Evolutionary conservation across 2,888 invertebrate genomes (phyloP).

Genomic region (Silvanus unidentatus): DNA sequence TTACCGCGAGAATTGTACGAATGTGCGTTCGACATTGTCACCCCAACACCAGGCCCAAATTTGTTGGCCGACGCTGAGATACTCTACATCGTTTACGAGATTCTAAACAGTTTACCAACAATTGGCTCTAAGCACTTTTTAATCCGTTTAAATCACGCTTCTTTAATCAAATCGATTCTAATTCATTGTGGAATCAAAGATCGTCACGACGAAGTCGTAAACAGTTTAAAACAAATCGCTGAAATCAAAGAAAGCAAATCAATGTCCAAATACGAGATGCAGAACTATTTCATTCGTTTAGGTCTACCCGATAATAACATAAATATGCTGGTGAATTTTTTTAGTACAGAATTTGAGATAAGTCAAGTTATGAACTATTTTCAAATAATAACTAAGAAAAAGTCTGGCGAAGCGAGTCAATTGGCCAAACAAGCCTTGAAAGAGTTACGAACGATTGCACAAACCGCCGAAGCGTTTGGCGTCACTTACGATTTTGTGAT

Average conservation of each 20-base stretch:
- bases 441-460: constrained; percentile 69
- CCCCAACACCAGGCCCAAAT: constrained; percentile 61
- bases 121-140: constrained; percentile 60
- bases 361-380: constrained; percentile 58
- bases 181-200: constrained; percentile 73
- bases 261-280: constrained; percentile 62
- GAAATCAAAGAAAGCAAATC: constrained; percentile 55
- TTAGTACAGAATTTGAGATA: constrained; percentile 61
- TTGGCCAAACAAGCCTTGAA: constrained; percentile 64
- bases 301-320: constrained; percentile 65
- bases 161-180: constrained; percentile 67
- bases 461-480: constrained; percentile 66
- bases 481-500: constrained; percentile 61
- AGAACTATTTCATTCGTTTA: constrained; percentile 60
- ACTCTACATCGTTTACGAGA: constrained; percentile 69
- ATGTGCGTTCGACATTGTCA: constrained; percentile 90
- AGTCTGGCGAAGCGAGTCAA: constrained; percentile 57
- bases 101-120: constrained; percentile 62
- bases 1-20: constrained; percentile 87
- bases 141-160: constrained; percentile 74
- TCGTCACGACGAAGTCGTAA: constrained; percentile 52
- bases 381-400: constrained; percentile 61
- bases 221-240: constrained; percentile 40
- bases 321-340: constrained; percentile 56
- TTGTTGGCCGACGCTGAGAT: constrained; percentile 82